Evolutionary conservation across 2,888 invertebrate species (phyloP), one percentile per base, ranked within the genome.

Genomic region (Melanotus villosus): DNA sequence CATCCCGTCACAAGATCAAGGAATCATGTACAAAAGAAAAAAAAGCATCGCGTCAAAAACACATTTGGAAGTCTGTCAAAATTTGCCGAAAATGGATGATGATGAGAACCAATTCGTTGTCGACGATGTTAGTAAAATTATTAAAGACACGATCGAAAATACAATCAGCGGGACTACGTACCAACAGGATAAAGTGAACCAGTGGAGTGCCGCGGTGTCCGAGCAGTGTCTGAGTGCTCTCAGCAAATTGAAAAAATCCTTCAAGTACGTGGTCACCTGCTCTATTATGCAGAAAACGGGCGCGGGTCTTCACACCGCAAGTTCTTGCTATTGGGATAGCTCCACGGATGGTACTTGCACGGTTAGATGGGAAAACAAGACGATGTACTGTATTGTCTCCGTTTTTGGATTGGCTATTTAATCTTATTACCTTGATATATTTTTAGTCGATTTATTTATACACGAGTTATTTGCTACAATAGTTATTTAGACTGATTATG

Each of bases 241-340:
- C 7, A 92, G 91, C 77, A 93, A 93, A 81, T 84, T 93, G 62
- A 91, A 92, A 79, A 93, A 93, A 80, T 92, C 93, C 30, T 95
- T 92, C 83, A 95, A 95, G 85, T 95, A 94, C 82, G 92, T 92
- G 82, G 93, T 94, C 75, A 92, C 92, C 43, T 92, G 93, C 80
- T 92, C 93, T 12, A 91, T 95, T 70, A 93, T 94, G 85, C 94
- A 95, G 85, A 94, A 93, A 84, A 93, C 92, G 78, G 94, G 94
- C 12, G 90, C 93, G 0, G 95, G 94, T 0, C 85, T 95, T 36
- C 94, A 95, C 82, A 93, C 94, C 2, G 93, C 94, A 1, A 93
- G 92, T 73, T 92, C 93, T 1, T 94, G 94, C 80, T 95, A 88
- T 82, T 95, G 95, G 95, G 94, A 95, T 83, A 93, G 90, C 66